These are phyloP conservation scores for Drosophila pseudotakahashii DNA, from an alignment of 2,888 invertebrate genomes.

Conservation along the genomic window DNA sequence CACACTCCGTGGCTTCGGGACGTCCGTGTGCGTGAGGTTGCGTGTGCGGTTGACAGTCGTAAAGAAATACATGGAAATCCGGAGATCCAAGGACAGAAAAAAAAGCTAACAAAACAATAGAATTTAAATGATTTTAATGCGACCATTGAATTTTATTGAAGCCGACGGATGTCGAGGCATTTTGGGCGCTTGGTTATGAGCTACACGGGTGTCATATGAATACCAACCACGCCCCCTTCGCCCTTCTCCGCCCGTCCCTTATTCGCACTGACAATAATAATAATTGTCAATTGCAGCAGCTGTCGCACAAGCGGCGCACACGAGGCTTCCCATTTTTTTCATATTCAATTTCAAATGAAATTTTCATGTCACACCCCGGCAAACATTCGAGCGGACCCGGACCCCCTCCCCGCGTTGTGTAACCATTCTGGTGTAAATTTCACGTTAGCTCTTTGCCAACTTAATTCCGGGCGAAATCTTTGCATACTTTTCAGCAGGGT, in stretches of 20 bases:
- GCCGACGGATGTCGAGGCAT: constrained; percentile 46
- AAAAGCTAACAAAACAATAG: constrained; percentile 69
- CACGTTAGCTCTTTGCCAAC: constrained; percentile 57
- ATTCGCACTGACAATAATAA: constrained; percentile 77
- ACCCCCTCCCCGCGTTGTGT: not conserved
- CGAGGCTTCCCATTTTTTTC: constrained; percentile 48
- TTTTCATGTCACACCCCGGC: constrained; percentile 60
- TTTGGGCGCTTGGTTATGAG: constrained; percentile 60
- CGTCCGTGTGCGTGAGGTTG: constrained; percentile 4
- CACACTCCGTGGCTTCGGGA: not conserved
- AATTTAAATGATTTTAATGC: constrained; percentile 82
- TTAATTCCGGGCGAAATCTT: constrained; percentile 53
- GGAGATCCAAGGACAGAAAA: constrained; percentile 39
- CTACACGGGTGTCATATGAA: constrained; percentile 58
- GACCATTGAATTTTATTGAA: constrained; percentile 78
- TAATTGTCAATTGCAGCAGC: constrained; percentile 79
- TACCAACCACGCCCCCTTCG: constrained; percentile 45
- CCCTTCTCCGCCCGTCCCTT: constrained; percentile 14
- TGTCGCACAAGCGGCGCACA: constrained; percentile 51
- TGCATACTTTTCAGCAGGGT: constrained; percentile 52
- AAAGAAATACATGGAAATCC: constrained; percentile 57
- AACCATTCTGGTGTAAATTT: constrained; percentile 57
- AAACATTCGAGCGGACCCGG: constrained; percentile 7
- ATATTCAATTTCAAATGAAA: constrained; percentile 77
- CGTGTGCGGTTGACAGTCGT: constrained; percentile 32